These are phyloP conservation scores for Tenebrio molitor DNA, from an alignment of 1,140 invertebrate species.

Conservation along the genomic window DNA sequence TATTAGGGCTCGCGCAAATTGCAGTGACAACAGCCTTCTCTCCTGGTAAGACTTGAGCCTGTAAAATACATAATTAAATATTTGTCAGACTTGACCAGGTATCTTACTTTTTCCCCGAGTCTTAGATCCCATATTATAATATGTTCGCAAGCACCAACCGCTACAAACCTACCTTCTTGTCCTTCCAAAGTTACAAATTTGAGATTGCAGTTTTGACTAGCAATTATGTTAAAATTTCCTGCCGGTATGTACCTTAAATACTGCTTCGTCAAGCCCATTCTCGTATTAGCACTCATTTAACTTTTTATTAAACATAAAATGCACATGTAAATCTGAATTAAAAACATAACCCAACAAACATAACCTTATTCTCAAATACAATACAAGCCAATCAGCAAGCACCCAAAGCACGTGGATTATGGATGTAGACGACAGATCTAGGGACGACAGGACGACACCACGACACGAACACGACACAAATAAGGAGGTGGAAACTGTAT, in stretches of 20 bases:
- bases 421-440: no score
- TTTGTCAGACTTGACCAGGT: no score
- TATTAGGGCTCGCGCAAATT: slow-evolving; percentile 79
- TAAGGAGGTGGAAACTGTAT: no score
- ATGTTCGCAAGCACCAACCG: slow-evolving; percentile 92
- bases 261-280: slow-evolving; percentile 97
- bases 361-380: background rate
- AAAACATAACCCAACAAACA: no score
- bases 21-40: slow-evolving; percentile 84
- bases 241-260: slow-evolving; percentile 91
- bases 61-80: no score
- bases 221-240: slow-evolving; percentile 89
- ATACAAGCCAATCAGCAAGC: no score
- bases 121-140: slow-evolving; percentile 95
- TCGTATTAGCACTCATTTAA: background rate
- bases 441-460: no score
- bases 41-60: slow-evolving; percentile 81
- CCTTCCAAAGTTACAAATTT: slow-evolving; percentile 82
- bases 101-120: slow-evolving; percentile 91
- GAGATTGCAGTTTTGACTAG: slow-evolving; percentile 83
- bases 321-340: no score
- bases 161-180: slow-evolving; percentile 85
- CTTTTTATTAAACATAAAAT: no score
- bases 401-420: no score
- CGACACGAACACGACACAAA: no score